These are phyloP conservation scores for Spatulosminthurus flaviceps DNA, from an alignment of 2,888 invertebrate species.

Conservation along the genomic window DNA sequence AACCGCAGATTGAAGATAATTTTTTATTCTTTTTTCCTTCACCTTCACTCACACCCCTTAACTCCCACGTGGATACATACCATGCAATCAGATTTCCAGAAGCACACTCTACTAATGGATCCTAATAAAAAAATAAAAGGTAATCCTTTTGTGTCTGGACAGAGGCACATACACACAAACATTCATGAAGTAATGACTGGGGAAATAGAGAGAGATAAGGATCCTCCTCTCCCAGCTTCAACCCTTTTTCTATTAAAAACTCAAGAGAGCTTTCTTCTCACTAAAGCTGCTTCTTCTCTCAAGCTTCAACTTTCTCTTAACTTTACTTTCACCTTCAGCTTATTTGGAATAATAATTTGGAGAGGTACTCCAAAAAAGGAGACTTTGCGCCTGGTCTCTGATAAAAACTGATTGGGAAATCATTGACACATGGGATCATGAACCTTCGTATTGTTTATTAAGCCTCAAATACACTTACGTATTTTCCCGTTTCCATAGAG, in stretches of 20 bases:
- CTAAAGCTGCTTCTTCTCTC: too few relatives aligned
- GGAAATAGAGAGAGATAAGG: too few relatives aligned
- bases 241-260: too few relatives aligned
- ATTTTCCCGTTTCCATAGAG: slow-evolving; percentile 29
- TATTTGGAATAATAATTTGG: not conserved
- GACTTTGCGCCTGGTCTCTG: slow-evolving; percentile 4
- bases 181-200: too few relatives aligned
- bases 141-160: too few relatives aligned
- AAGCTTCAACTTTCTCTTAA: too few relatives aligned
- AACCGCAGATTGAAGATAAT: not conserved
- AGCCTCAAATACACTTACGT: slow-evolving; percentile 10
- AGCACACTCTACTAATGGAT: slow-evolving; percentile 18
- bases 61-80: not conserved
- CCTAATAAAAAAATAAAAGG: not conserved
- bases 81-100: not conserved
- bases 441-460: slow-evolving; percentile 26
- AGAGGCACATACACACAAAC: too few relatives aligned
- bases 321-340: not conserved
- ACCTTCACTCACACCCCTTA: slow-evolving; percentile 3
- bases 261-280: too few relatives aligned
- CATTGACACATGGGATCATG: slow-evolving; percentile 22
- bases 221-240: too few relatives aligned
- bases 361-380: not conserved
- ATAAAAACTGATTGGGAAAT: slow-evolving; percentile 16
- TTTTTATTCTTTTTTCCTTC: slow-evolving; percentile 3